phyloP scores from a whole-genome alignment of 2,113 vertebrate species.

The Hipposideros armiger region DNA sequence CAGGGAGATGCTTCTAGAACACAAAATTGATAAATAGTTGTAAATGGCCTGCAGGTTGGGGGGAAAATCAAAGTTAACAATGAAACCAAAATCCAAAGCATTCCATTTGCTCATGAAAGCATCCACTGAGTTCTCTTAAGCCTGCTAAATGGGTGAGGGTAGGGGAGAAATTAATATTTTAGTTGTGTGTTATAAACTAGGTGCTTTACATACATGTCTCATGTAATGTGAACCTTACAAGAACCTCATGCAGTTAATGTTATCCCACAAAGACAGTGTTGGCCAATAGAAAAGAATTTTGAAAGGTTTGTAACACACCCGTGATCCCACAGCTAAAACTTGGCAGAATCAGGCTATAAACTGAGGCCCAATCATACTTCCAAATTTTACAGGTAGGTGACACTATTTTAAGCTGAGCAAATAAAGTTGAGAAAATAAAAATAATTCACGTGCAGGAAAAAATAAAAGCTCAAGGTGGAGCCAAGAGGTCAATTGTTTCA shows the following conservation, averaged over 20 bases:
- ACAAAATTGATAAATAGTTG: background rate
- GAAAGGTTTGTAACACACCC: background rate
- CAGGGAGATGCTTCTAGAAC: background rate
- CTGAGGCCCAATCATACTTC: background rate
- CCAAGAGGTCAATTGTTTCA: background rate
- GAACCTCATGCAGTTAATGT: background rate
- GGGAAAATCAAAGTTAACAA: background rate
- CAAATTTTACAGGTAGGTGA: background rate
- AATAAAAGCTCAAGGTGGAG: background rate
- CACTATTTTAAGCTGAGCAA: background rate
- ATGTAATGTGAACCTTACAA: background rate
- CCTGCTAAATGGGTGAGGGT: background rate
- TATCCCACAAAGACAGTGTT: background rate
- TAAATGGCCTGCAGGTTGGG: background rate
- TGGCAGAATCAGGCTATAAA: background rate
- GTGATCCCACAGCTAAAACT: background rate
- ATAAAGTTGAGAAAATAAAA: conserved; percentile 36
- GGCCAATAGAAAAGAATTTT: background rate
- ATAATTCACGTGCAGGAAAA: background rate
- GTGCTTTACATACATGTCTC: background rate
- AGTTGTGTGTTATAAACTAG: background rate
- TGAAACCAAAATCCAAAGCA: background rate
- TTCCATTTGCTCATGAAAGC: background rate
- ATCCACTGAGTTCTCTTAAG: background rate
- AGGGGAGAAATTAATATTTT: background rate